Conservation (phyloP, 2,888 invertebrate genomes). For the Nephrotoma appendiculata region DNA sequence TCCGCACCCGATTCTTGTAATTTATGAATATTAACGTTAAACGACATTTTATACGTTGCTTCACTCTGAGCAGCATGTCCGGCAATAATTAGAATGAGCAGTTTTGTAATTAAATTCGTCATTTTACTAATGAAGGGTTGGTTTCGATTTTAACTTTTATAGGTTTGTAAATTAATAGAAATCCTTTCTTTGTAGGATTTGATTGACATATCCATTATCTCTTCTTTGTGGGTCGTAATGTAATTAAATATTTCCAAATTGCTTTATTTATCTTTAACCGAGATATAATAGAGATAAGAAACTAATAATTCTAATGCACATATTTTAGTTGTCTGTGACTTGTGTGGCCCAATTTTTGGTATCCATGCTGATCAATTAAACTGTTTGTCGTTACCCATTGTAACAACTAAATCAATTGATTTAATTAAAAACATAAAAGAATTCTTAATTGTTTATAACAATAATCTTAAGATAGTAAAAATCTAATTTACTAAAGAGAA, state of each 20-base stretch:
- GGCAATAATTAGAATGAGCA: background rate
- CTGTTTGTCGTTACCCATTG: too few relatives aligned
- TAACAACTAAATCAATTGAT: too few relatives aligned
- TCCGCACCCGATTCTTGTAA: constrained; percentile 4
- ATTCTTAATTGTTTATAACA: too few relatives aligned
- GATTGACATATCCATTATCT: background rate
- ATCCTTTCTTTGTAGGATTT: background rate
- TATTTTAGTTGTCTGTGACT: too few relatives aligned
- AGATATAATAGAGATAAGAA: too few relatives aligned
- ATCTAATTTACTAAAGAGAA: too few relatives aligned
- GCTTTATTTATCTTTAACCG: too few relatives aligned
- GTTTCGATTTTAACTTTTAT: background rate
- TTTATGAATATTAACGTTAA: background rate
- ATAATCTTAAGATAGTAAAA: too few relatives aligned
- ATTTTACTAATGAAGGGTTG: background rate
- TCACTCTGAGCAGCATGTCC: background rate
- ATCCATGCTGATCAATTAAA: too few relatives aligned
- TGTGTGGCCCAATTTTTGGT: too few relatives aligned
- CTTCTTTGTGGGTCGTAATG: background rate
- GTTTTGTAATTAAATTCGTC: background rate
- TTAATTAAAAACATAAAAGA: too few relatives aligned
- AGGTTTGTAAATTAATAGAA: background rate
- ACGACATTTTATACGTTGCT: background rate
- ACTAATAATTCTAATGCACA: too few relatives aligned
- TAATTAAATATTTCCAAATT: background rate